Evolutionary conservation across 2,888 invertebrate species (phyloP), one percentile per base, ranked within the genome.

Genomic region (Sceliomorpha sp.): DNA sequence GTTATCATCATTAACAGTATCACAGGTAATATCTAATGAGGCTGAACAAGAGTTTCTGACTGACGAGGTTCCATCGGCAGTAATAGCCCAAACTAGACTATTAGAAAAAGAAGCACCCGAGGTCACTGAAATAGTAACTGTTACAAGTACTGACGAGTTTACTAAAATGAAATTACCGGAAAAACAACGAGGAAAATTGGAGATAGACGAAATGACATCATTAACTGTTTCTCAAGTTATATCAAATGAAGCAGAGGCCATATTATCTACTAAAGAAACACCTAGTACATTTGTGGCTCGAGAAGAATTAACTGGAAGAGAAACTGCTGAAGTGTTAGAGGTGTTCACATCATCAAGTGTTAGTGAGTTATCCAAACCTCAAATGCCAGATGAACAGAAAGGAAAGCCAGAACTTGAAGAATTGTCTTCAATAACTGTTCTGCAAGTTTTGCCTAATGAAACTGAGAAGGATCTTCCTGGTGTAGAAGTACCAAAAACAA

Each of bases 271-370:
- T 10, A 36, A 63, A 0, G 80, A 75, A 24, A 60, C 73, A 17
- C 88, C 88, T 2, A 76, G 74, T 10, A 76, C 83, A 59, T 89
- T 88, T 73, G 80, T 76, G 37, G 89, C 90, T 0, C 76, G 71
- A 26, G 80, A 84, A 31, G 85, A 70, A 74, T 74, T 78, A 64
- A 77, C 58, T 67, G 85, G 79, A 62, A 79, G 71, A 29, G 81
- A 81, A 13, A 79, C 84, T 4, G 83, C 86, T 5, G 79, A 86
- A 56, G 80, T 78, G 1, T 76, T 68, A 31, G 79, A 84, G 60
- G 55, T 86, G 14, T 44, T 80, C 39, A 74, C 81, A 0, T 74
- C 81, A 62, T 67, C 72, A 8, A 79, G 66, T 13, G 73, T 78
- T 1, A 75, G 71, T 10, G 74, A 81, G 50, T 70, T 78, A 77